Evolutionary conservation across 2,888 invertebrate genomes (phyloP).

Genomic region (Andrena dorsata): DNA sequence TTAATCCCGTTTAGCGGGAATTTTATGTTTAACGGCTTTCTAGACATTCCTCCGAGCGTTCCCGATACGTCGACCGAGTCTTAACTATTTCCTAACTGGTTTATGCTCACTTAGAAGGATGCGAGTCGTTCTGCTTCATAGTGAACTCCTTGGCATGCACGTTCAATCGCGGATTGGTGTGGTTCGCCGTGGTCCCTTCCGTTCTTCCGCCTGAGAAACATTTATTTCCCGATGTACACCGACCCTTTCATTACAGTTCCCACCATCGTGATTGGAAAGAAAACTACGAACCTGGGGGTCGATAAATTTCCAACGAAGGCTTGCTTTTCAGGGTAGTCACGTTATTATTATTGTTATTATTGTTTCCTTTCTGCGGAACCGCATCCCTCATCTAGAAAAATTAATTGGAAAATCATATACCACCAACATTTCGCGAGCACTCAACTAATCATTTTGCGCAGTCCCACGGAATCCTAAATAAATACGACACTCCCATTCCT

Average conservation of each 20-base stretch:
- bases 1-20: slow-evolving; percentile 6
- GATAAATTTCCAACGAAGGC: slow-evolving; percentile 94
- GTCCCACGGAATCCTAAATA: too few species aligned
- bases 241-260: not conserved
- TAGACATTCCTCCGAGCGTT: slow-evolving; percentile 28
- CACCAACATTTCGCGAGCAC: too few species aligned
- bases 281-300: slow-evolving; percentile 90
- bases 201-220: slow-evolving; percentile 67
- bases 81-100: slow-evolving; percentile 43
- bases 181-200: slow-evolving; percentile 71
- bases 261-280: not conserved
- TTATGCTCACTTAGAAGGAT: slow-evolving; percentile 82
- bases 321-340: slow-evolving; percentile 90
- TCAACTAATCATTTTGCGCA: too few species aligned
- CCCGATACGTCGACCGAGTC: slow-evolving; percentile 12
- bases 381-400: slow-evolving; percentile 86
- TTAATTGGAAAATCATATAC: not conserved
- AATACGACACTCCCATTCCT: too few species aligned
- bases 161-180: slow-evolving; percentile 89
- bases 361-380: slow-evolving; percentile 89
- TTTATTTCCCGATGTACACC: not conserved
- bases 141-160: slow-evolving; percentile 96
- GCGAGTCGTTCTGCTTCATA: slow-evolving; percentile 88
- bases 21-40: slow-evolving; percentile 8
- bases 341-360: slow-evolving; percentile 81